phyloP scores from a whole-genome alignment of 2,888 invertebrate genomes.

The Colostygia pectinataria region DNA sequence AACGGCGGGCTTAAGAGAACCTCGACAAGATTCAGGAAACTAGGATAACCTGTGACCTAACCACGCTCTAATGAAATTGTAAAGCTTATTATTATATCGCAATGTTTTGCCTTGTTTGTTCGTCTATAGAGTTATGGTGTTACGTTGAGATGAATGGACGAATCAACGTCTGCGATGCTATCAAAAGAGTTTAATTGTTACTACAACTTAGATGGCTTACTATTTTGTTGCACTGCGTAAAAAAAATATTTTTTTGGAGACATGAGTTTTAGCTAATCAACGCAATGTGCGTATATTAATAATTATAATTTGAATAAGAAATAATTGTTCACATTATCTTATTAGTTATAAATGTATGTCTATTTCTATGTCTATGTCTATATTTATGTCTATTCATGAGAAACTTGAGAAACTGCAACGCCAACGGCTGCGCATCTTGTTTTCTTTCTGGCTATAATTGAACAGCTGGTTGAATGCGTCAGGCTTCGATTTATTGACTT shows the following conservation, averaged over 20 bases:
- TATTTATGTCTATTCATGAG: slow-evolving; percentile 16
- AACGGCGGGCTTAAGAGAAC: slow-evolving; percentile 47
- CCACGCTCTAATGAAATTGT: slow-evolving; percentile 55
- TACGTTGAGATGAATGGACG: slow-evolving; percentile 1
- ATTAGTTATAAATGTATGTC: too few relatives aligned
- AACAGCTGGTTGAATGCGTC: slow-evolving; percentile 4
- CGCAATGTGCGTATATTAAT: too few relatives aligned
- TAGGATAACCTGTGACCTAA: slow-evolving; percentile 55
- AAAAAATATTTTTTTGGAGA: too few relatives aligned
- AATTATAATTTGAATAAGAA: too few relatives aligned
- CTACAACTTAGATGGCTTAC: too few relatives aligned
- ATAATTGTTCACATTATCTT: too few relatives aligned
- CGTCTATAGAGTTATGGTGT: neutral
- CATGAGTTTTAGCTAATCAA: too few relatives aligned
- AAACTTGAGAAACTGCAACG: slow-evolving; percentile 5
- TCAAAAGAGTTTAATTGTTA: too few relatives aligned
- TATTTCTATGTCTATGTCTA: too few relatives aligned
- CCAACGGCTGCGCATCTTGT: neutral
- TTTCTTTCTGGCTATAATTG: neutral
- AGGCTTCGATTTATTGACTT: slow-evolving; percentile 2
- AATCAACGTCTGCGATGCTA: neutral
- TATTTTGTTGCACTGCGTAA: too few relatives aligned
- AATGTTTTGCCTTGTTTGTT: slow-evolving; percentile 14
- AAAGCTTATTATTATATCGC: slow-evolving; percentile 29
- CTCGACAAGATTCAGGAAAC: slow-evolving; percentile 57